phyloP scores from a whole-genome alignment of 2,113 vertebrate genomes.

The Heteronetta atricapilla region DNA sequence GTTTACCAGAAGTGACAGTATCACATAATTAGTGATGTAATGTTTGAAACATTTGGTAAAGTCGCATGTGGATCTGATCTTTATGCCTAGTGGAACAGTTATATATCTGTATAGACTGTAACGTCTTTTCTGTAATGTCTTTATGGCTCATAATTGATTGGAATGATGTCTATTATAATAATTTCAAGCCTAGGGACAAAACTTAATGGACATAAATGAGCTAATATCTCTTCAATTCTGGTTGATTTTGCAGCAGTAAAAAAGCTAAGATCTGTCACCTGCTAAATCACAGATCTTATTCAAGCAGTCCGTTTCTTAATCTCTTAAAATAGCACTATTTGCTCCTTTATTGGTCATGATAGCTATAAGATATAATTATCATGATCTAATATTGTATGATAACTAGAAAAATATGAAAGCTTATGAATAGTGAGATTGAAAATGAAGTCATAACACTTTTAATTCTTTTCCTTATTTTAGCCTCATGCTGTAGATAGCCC shows the following conservation, averaged over 20 bases:
- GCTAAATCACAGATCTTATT: not conserved
- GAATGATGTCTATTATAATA: constrained; percentile 11
- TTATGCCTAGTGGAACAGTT: constrained; percentile 46
- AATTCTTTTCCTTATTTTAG: not conserved
- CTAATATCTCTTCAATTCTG: not conserved
- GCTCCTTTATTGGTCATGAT: not conserved
- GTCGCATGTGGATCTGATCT: constrained; percentile 62
- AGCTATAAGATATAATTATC: not conserved
- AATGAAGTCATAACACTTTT: not conserved
- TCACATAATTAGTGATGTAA: constrained; percentile 68
- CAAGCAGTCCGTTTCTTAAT: not conserved
- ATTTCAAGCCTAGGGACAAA: not conserved
- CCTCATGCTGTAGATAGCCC: not conserved
- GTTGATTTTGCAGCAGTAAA: not conserved
- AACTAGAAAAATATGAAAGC: not conserved
- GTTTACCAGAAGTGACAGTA: constrained; percentile 65
- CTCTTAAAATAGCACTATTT: not conserved
- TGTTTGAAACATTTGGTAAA: constrained; percentile 46
- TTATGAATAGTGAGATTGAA: not conserved
- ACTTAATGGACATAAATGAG: not conserved
- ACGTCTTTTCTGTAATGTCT: constrained; percentile 44
- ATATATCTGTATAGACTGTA: constrained; percentile 21
- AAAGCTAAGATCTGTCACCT: not conserved
- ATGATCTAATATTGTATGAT: not conserved
- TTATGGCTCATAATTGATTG: constrained; percentile 19